phyloP scores from a whole-genome alignment of 1,140 invertebrate species.

The Cherax destructor region DNA sequence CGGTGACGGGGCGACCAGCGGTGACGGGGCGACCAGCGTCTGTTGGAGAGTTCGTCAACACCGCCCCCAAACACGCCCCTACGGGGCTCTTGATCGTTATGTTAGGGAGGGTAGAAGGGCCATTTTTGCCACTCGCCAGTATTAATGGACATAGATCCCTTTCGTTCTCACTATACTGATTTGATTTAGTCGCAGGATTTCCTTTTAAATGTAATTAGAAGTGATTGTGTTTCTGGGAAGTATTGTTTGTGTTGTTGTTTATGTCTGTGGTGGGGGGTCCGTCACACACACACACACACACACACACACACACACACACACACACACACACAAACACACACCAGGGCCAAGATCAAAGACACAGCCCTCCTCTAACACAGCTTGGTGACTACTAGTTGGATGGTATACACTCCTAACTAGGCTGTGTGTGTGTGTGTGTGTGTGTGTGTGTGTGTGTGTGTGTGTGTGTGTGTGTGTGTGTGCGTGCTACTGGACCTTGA shows the following conservation, averaged over 20 bases:
- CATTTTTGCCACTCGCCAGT: neutral
- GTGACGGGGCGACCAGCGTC: neutral
- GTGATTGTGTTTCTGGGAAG: neutral
- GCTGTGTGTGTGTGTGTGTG: no score
- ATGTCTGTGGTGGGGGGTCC: no score
- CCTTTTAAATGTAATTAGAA: neutral
- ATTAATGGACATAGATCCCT: neutral
- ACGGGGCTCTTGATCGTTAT: neutral
- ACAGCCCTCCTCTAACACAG: no score
- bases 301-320: no score
- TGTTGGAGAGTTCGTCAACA: slow-evolving; percentile 23
- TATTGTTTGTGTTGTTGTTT: no score
- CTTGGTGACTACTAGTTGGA: no score
- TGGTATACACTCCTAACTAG: no score
- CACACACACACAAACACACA: no score
- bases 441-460: no score
- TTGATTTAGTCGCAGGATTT: neutral
- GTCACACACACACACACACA: no score
- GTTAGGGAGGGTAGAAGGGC: neutral
- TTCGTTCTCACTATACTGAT: neutral
- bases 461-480: neutral
- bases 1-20: no score
- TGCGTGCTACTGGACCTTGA: neutral
- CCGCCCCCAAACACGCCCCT: neutral
- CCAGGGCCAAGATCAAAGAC: no score